phyloP scores from a whole-genome alignment of 2,113 vertebrate genomes.

The Microtus oregoni region DNA sequence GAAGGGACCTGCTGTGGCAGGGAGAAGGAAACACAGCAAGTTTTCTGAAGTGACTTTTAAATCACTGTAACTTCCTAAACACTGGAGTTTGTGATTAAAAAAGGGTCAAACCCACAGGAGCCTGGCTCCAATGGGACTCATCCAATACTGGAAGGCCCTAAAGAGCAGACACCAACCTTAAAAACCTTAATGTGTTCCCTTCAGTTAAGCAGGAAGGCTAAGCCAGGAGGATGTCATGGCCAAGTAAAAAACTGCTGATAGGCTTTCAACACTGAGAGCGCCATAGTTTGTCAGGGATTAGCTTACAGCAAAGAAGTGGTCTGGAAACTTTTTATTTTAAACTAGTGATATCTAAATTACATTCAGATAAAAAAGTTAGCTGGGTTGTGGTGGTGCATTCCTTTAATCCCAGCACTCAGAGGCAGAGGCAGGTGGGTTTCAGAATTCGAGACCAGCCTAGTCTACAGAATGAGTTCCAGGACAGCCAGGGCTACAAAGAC shows the following conservation, averaged over 20 bases:
- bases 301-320: neutral
- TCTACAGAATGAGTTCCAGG: neutral
- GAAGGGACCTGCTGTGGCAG: neutral
- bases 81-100: slow-evolving; percentile 45
- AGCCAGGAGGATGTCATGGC: neutral
- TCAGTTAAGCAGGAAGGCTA: neutral
- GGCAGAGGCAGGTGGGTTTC: neutral
- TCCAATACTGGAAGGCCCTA: neutral
- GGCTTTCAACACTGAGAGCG: slow-evolving; percentile 16
- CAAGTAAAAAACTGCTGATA: neutral
- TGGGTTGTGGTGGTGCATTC: neutral
- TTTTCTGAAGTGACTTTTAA: slow-evolving; percentile 40
- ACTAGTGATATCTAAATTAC: slow-evolving; percentile 57
- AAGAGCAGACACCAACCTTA: neutral
- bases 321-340: slow-evolving; percentile 60
- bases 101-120: slow-evolving; percentile 27
- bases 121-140: neutral
- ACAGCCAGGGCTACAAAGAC: neutral
- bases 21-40: neutral
- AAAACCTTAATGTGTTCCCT: neutral
- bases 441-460: neutral
- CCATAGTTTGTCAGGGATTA: neutral
- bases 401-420: neutral
- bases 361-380: slow-evolving; percentile 59
- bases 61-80: slow-evolving; percentile 18